Base-by-base conservation (phyloP, 2,113 vertebrate species). In the Ondatra zibethicus region DNA sequence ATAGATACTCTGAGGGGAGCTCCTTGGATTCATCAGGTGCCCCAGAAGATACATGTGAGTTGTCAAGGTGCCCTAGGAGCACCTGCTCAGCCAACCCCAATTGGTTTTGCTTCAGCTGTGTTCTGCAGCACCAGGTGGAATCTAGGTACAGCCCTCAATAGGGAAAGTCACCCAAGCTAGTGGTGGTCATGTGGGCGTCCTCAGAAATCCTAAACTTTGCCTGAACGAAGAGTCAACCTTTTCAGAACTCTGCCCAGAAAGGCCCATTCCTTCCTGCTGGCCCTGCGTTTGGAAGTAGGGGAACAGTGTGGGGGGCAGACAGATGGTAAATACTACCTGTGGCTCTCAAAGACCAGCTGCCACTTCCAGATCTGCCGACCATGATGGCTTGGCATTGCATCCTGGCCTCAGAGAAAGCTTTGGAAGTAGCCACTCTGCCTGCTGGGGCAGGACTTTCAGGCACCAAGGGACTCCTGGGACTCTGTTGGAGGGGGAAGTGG, bases 381-480 rank as follows among this genome's bases (percentile, higher is more conserved):
- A 58, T 12, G 14, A 39, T 89, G 52, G 25, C 95, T 55, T 95
- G 50, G 88, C 91, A 63, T 95, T 61, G 81, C 78, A 94, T 96
- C 65, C 73, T 92, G 61, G 50, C 73, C 93, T 92, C 76, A 73
- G 93, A 96, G 82, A 95, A 92, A 95, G 65, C 95, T 92, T 96
- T 92, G 92, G 70, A 55, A 88, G 88, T 84, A 87, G 68, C 36
- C 31, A 8, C n/a, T 89, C 9, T 89, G 86, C n/a, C 68, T 93
- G 85, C 80, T 95, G 80, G 86, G 97, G 81, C 89, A 82, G 84
- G 95, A 55, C 95, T 96, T 97, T 93, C 23, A 65, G 94, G 66
- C 95, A 89, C 65, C 85, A 86, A 17, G 36, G 88, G 90, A 91
- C 68, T 95, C 94, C 72, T 87, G 72, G 91, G 91, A 94, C 77